Conservation (phyloP, 2,888 invertebrate genomes). For the Gastracanthus pulcherrimus region DNA sequence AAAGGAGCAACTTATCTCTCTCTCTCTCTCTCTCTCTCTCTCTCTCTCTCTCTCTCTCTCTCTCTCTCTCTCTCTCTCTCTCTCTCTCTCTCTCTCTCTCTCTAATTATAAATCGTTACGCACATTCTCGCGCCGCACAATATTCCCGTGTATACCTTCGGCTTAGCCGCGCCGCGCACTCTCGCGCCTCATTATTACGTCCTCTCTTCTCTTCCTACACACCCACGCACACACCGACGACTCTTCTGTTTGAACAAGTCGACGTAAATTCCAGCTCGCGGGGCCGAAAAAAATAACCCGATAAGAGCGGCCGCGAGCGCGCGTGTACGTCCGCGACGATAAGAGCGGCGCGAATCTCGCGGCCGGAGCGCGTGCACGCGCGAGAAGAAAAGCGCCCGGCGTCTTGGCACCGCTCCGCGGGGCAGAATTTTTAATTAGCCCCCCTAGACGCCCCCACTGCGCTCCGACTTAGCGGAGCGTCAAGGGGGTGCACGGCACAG, state of each 20-base stretch:
- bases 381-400: neutral
- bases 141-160: too few species aligned
- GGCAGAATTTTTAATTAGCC: constrained; percentile 76
- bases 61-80: neutral
- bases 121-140: neutral
- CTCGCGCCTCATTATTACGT: too few species aligned
- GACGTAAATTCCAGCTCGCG: too few species aligned
- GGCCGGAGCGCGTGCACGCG: neutral
- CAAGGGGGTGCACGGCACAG: neutral
- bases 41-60: neutral
- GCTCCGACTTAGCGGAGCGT: neutral
- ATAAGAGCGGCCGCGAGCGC: too few species aligned
- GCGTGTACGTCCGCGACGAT: neutral
- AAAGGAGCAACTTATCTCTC: neutral
- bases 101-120: constrained; percentile 31
- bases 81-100: neutral
- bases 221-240: neutral
- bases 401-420: neutral
- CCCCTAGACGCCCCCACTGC: constrained; percentile 65
- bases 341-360: neutral
- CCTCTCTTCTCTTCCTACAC: neutral
- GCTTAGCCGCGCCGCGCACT: too few species aligned
- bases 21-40: neutral
- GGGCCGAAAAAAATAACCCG: neutral
- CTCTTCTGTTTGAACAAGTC: too few species aligned